Evolutionary conservation across 2,113 vertebrate species (phyloP).

Genomic region (Clarias macrocephalus): DNA sequence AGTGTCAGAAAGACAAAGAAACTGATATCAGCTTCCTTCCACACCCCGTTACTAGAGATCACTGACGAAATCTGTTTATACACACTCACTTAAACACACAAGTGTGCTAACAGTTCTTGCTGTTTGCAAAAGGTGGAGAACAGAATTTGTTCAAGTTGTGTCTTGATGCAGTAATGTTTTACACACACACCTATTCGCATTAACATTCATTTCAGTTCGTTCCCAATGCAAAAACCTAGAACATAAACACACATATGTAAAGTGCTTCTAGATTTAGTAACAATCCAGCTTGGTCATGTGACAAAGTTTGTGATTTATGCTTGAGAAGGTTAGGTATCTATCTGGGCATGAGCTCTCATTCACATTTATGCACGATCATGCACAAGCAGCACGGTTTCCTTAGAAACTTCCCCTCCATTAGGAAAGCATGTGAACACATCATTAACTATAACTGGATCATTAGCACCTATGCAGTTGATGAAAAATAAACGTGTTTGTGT

Average conservation of each 20-base stretch:
- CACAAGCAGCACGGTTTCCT: neutral
- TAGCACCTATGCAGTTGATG: neutral
- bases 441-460: neutral
- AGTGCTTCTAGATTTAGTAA: neutral
- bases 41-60: constrained; percentile 18
- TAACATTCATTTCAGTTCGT: neutral
- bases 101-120: constrained; percentile 4
- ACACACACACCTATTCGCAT: neutral
- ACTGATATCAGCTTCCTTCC: constrained; percentile 7
- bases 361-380: neutral
- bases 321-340: neutral
- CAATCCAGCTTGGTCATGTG: neutral
- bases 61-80: constrained; percentile 15
- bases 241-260: neutral
- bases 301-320: neutral
- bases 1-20: constrained; percentile 20
- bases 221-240: neutral
- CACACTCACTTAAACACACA: constrained; percentile 9
- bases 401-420: constrained; percentile 1
- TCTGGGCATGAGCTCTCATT: neutral
- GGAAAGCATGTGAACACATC: neutral
- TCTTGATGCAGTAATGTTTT: neutral
- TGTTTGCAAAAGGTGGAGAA: constrained; percentile 43
- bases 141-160: constrained; percentile 10
- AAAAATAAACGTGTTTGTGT: neutral